Evolutionary conservation across 1,140 invertebrate species (phyloP).

Genomic region (Ridgeia piscesae): DNA sequence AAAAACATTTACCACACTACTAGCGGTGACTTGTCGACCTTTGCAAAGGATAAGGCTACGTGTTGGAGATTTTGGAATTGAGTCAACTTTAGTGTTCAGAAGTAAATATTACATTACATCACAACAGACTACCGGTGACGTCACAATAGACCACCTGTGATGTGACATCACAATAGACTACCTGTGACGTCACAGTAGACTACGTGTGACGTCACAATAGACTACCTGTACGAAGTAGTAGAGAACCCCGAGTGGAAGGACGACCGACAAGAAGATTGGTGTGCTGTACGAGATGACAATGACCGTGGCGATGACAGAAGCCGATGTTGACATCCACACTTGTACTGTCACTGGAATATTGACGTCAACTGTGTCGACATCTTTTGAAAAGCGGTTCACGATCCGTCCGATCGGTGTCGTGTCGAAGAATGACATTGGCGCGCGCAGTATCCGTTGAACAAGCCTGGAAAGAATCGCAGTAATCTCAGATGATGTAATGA

Average conservation of each 20-base stretch:
- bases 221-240: conserved; percentile 28
- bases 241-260: conserved; percentile 22
- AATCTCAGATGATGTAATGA: conserved; percentile 35
- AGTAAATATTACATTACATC: no score
- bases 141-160: no score
- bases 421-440: conserved; percentile 72
- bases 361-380: conserved; percentile 60
- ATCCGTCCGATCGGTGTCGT: conserved; percentile 68
- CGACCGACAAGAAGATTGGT: conserved; percentile 20
- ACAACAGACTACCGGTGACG: no score
- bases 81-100: no score
- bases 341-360: conserved; percentile 48
- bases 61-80: no score
- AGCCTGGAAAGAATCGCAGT: conserved; percentile 9
- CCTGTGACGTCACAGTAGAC: no score
- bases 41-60: no score
- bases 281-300: conserved; percentile 25
- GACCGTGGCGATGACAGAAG: conserved; percentile 12
- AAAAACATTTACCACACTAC: no score
- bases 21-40: no score
- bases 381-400: conserved; percentile 44
- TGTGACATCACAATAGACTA: no score
- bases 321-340: conserved; percentile 17
- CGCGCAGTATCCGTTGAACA: conserved; percentile 66
- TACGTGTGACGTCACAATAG: no score